Conservation (phyloP, 2,113 vertebrate species). For the Cervus canadensis region DNA sequence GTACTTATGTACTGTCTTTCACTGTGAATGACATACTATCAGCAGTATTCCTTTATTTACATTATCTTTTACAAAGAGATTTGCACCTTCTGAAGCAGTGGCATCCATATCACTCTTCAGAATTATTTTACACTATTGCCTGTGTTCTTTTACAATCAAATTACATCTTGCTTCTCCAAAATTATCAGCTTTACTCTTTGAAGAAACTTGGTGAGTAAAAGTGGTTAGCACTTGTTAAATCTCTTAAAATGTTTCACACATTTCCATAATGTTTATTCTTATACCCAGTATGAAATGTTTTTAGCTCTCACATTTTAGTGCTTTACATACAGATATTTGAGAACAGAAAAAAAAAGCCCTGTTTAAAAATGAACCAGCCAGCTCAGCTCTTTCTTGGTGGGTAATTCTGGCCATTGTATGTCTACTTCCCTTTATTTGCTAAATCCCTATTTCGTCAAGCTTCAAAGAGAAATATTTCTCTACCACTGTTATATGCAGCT, state of each 20-base stretch:
- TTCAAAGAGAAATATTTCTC: background rate
- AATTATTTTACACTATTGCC: background rate
- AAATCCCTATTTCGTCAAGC: slow-evolving; percentile 29
- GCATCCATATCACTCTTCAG: background rate
- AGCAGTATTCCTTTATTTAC: background rate
- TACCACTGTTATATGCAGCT: background rate
- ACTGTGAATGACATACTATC: background rate
- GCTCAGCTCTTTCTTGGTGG: slow-evolving; percentile 43
- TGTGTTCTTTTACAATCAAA: background rate
- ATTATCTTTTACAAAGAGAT: background rate
- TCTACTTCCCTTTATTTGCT: slow-evolving; percentile 30
- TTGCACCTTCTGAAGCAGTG: background rate
- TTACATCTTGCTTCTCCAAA: background rate
- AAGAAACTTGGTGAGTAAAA: slow-evolving; percentile 27
- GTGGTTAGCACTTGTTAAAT: background rate
- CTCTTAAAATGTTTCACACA: background rate
- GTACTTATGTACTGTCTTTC: background rate
- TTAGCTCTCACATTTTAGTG: background rate
- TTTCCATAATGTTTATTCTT: slow-evolving; percentile 22
- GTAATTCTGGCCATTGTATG: slow-evolving; percentile 30
- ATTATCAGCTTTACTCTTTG: background rate
- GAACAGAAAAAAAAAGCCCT: background rate
- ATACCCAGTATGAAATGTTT: background rate
- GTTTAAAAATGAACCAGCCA: slow-evolving; percentile 37
- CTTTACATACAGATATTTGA: background rate